A percentile compares a stretch with the other conserved stretches of the same genome.
These are phyloP conservation scores for Drosophila hamatofila DNA, from an alignment of 2,888 invertebrate species.

Conservation along the genomic window DNA sequence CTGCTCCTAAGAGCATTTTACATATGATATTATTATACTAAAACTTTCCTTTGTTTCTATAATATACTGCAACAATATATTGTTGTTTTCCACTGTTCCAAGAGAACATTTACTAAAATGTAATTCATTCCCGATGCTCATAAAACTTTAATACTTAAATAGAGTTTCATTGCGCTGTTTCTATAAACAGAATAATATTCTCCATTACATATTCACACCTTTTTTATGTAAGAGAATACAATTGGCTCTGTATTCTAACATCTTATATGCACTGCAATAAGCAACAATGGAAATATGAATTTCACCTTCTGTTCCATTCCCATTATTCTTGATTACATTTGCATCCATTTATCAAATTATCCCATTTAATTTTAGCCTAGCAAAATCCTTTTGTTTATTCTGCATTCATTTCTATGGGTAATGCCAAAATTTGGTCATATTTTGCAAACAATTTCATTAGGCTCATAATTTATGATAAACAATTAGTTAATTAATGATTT, in stretches of 20 bases:
- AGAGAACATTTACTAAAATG: too few relatives aligned
- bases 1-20: too few relatives aligned
- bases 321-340: neutral
- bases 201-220: too few relatives aligned
- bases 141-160: too few relatives aligned
- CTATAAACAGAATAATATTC: too few relatives aligned
- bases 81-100: neutral
- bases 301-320: neutral
- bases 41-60: too few relatives aligned
- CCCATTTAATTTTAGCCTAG: neutral
- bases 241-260: neutral
- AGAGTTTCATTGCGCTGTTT: neutral
- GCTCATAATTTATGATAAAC: conserved; percentile 9
- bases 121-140: too few relatives aligned
- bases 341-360: neutral
- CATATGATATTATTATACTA: too few relatives aligned
- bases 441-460: conserved; percentile 19
- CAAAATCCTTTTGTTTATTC: neutral
- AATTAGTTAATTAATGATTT: conserved; percentile 24
- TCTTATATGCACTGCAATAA: neutral
- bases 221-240: too few relatives aligned
- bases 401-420: neutral
- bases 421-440: neutral
- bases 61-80: too few relatives aligned
- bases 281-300: neutral